Evolutionary conservation across 2,888 invertebrate genomes (phyloP), one percentile per base, ranked within the genome.

Genomic region (Blomia tropicalis): DNA sequence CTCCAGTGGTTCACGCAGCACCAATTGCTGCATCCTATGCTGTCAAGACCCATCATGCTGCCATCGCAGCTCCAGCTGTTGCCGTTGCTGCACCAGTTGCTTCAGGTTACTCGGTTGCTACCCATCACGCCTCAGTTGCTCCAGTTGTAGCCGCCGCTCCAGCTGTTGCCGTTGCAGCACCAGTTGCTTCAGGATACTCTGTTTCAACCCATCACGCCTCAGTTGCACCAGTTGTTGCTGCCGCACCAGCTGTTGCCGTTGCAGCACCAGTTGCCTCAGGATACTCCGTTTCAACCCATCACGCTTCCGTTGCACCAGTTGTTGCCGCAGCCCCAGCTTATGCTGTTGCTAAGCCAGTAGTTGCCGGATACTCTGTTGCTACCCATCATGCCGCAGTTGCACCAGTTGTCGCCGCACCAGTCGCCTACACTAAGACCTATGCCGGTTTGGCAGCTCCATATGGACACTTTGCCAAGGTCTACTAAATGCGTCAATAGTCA

Each of bases 11-110:
- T 4, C 14, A 31, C 11, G 58, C 41, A 3, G 64, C 56, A 3
- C 62, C 60, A 27, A 36, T 59, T 17, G 64, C 63, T 17, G 25
- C 65, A 11, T 30, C 51, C 22, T 32, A 65, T 31, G 53, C 66
- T 17, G 62, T 63, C 25, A 25, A 62, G 19, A 62, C 66, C 17
- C 63, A 63, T 1, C 63, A 66, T 14, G 58, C 63, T 5, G 54
- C 60, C 1, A 2, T 32, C 23, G 53, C 63, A 43, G 63, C 59
- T 58, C 43, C 54, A 1, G 67, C 65, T 44, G 66, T 63, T 17
- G 59, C 58, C 11, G 2, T 30, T 36, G 63, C 56, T 5, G 59
- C 63, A 5, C n/a, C 56, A 2, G 60, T 23, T 23, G 58, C 30
- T 25, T 59, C 59, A 23, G 63, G 64, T 43, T 51, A 63, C 17